Percentiles rank a stretch among this genome's conserved stretches.
phyloP scores from a whole-genome alignment of 2,797 vertebrate species.

The Phataginus tricuspis region DNA sequence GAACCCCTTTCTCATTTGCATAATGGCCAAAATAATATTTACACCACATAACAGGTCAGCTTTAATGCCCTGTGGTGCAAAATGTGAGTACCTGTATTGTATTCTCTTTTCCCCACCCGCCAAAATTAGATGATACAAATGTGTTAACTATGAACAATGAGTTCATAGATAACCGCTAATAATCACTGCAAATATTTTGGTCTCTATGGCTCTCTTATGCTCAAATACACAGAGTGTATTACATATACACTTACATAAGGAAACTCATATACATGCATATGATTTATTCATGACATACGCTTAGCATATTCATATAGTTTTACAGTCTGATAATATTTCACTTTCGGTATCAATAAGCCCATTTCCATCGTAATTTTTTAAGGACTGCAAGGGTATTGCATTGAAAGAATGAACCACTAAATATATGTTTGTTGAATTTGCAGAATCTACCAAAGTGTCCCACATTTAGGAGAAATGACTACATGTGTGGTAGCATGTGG shows the following conservation, averaged over 20 bases:
- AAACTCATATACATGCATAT: background rate
- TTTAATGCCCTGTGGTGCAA: background rate
- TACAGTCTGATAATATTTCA: background rate
- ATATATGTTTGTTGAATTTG: constrained; percentile 1
- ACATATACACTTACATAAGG: background rate
- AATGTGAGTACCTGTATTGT: background rate
- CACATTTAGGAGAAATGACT: background rate
- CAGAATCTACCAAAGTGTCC: background rate
- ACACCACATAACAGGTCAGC: background rate
- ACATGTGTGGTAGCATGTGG: background rate
- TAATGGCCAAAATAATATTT: background rate
- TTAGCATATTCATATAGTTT: background rate
- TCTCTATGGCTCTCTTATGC: background rate
- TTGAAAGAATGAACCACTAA: constrained; percentile 20
- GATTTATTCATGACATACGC: background rate
- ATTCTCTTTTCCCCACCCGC: background rate
- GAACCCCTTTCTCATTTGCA: background rate
- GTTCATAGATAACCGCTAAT: background rate
- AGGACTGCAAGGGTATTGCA: background rate
- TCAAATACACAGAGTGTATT: background rate
- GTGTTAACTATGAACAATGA: background rate
- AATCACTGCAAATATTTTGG: background rate
- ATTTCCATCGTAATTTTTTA: background rate
- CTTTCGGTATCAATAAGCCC: background rate
- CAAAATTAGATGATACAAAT: background rate